phyloP scores from a whole-genome alignment of 2,888 invertebrate species.

The Folsomia manolachei region DNA sequence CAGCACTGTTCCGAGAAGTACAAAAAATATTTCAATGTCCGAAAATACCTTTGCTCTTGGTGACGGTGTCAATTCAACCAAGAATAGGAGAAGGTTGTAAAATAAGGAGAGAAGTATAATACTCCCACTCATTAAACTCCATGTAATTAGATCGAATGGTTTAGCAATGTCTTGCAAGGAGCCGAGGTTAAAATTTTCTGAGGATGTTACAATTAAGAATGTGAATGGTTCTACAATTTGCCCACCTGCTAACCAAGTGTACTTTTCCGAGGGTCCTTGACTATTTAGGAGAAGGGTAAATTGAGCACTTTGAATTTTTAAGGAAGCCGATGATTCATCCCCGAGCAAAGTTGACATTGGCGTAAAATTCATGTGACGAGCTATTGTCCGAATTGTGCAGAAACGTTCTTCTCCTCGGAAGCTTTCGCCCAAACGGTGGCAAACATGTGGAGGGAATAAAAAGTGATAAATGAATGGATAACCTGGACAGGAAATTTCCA shows the following conservation, averaged over 20 bases:
- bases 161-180: not conserved
- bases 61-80: too few species aligned
- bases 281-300: not conserved
- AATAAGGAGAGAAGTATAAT: not conserved
- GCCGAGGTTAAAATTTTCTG: not conserved
- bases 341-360: not conserved
- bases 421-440: not conserved
- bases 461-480: not conserved
- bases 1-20: not conserved
- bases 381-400: not conserved
- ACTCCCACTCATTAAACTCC: not conserved
- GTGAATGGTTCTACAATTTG: slow-evolving; percentile 6
- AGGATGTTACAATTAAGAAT: not conserved
- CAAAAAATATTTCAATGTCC: not conserved
- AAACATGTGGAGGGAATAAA: not conserved
- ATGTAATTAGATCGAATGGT: not conserved
- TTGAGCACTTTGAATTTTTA: not conserved
- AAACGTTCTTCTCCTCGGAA: slow-evolving; percentile 6
- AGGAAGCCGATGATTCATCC: not conserved
- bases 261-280: not conserved
- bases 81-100: not conserved
- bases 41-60: not conserved
- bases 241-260: not conserved
- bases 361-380: not conserved
- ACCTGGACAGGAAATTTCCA: not conserved